Conservation (phyloP, 2,797 vertebrate genomes). For the Octomys mimax region DNA sequence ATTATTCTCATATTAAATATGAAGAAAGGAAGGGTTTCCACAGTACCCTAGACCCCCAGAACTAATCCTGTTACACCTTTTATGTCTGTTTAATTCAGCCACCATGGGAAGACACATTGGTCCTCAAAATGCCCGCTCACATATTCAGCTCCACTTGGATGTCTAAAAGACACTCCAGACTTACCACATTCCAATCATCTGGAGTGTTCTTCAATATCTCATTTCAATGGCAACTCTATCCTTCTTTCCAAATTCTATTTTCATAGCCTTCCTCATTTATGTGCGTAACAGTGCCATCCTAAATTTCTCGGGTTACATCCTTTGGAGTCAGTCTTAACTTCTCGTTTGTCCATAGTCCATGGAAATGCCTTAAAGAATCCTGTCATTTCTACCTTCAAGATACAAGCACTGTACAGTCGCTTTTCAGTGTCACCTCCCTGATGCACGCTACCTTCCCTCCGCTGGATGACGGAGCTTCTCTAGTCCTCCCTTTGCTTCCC, state of each 20-base stretch:
- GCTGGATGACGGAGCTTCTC: neutral
- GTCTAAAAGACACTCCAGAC: neutral
- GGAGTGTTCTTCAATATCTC: neutral
- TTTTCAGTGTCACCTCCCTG: neutral
- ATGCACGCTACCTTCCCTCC: neutral
- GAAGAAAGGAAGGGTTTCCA: neutral
- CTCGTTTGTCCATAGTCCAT: neutral
- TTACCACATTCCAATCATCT: accelerated
- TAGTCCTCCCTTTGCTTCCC: neutral
- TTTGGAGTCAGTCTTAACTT: neutral
- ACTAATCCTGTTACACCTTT: neutral
- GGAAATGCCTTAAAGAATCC: neutral
- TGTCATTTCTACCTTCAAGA: neutral
- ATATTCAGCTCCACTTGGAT: neutral
- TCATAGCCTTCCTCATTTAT: neutral
- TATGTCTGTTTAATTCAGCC: neutral
- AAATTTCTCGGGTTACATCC: neutral
- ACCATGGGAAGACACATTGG: neutral
- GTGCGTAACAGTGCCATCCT: neutral
- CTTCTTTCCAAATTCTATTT: neutral
- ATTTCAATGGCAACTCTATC: neutral
- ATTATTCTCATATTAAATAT: neutral
- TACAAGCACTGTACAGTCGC: neutral
- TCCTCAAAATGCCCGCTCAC: neutral
- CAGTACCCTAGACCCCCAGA: neutral